These are phyloP conservation scores for Pachliopta kotzebuea DNA, from an alignment of 2,888 invertebrate species.

Conservation along the genomic window DNA sequence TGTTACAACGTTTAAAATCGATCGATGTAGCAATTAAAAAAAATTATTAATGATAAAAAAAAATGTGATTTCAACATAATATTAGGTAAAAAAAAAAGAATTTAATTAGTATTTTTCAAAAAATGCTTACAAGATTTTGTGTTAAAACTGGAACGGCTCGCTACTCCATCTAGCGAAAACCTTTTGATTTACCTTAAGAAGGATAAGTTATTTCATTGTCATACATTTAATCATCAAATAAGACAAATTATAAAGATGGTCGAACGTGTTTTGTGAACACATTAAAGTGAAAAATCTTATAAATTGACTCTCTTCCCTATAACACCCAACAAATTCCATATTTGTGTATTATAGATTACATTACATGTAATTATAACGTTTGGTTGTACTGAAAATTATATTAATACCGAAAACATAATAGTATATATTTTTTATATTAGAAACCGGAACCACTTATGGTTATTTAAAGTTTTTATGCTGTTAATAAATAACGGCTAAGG, in stretches of 20 bases:
- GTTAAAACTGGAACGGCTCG: neutral
- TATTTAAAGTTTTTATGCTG: neutral
- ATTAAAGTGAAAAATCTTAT: no score
- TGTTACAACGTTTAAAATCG: constrained; percentile 25
- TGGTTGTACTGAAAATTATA: neutral
- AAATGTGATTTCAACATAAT: no score
- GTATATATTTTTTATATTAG: no score
- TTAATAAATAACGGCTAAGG: neutral
- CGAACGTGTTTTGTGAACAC: no score
- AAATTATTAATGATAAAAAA: neutral
- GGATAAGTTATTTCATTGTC: neutral
- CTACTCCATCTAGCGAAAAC: neutral
- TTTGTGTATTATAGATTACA: neutral
- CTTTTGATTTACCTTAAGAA: neutral
- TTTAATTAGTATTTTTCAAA: neutral
- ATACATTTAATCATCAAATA: no score
- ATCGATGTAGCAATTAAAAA: neutral
- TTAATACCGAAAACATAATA: no score
- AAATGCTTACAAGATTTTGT: neutral
- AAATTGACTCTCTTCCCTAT: no score
- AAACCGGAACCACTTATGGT: no score
- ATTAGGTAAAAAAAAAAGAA: no score
- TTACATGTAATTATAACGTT: neutral
- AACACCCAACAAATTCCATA: neutral
- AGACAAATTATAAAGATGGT: no score